Evolutionary conservation across 2,888 invertebrate species (phyloP).

Genomic region (Rotaria macrura): DNA sequence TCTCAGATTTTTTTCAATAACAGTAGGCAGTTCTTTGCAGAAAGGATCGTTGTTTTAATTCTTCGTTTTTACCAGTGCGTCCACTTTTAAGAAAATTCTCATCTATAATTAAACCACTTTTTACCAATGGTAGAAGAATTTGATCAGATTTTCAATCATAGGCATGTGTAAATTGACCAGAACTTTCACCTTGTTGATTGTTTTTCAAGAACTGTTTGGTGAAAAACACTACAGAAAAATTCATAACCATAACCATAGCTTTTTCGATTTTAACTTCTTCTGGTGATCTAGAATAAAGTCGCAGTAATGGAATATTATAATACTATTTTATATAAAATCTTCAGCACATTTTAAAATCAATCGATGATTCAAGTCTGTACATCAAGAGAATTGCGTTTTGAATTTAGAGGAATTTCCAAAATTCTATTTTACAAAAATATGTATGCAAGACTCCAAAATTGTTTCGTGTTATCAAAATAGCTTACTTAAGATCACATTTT

Average conservation of each 20-base stretch:
- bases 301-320: too few species aligned
- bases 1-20: background rate
- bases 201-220: background rate
- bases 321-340: too few species aligned
- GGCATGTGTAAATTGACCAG: background rate
- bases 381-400: too few species aligned
- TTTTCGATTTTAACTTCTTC: background rate
- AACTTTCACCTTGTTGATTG: background rate
- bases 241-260: background rate
- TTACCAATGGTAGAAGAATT: background rate
- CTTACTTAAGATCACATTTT: too few species aligned
- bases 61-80: background rate
- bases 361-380: too few species aligned
- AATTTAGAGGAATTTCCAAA: too few species aligned
- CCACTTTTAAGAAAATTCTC: background rate
- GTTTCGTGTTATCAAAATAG: too few species aligned
- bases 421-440: too few species aligned
- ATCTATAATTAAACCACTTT: background rate
- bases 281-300: background rate
- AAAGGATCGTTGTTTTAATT: background rate
- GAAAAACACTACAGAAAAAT: background rate
- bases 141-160: background rate
- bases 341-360: too few species aligned
- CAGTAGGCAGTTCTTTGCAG: background rate
- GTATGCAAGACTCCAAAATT: too few species aligned